Evolutionary conservation across 92 coral and sea anemone species (phyloP).

Genomic region (Zoanthus sociatus): DNA sequence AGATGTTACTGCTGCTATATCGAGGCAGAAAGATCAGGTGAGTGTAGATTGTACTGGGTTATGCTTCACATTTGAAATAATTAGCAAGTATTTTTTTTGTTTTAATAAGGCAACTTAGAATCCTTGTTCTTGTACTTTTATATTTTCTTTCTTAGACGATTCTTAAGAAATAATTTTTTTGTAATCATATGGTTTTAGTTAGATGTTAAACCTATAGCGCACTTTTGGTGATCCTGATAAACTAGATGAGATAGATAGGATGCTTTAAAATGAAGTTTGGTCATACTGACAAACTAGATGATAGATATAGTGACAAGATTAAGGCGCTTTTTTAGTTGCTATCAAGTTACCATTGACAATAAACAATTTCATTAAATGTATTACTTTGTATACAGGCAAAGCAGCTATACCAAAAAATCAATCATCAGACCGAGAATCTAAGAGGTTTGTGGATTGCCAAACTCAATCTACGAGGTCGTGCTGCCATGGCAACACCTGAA

Average conservation of each 20-base stretch:
- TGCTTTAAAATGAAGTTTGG: too few relatives aligned
- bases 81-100: not conserved
- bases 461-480: constrained; percentile 94
- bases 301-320: not conserved
- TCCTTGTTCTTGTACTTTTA: too few relatives aligned
- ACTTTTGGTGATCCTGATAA: too few relatives aligned
- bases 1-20: constrained; percentile 94
- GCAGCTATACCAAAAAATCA: constrained; percentile 94
- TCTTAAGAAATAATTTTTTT: too few relatives aligned
- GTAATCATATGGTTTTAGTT: too few relatives aligned
- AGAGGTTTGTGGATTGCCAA: constrained; percentile 99
- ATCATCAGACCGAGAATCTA: constrained; percentile 93
- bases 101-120: not conserved
- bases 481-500: constrained; percentile 98
- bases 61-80: not conserved
- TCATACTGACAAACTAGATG: too few relatives aligned
- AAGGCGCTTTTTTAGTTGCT: not conserved
- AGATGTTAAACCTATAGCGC: too few relatives aligned
- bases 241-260: too few relatives aligned
- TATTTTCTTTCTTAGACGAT: too few relatives aligned
- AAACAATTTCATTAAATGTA: not conserved
- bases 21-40: constrained; percentile 97
- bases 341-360: not conserved
- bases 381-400: constrained; percentile 66
- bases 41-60: not conserved